Evolutionary conservation across 2,797 vertebrate genomes (phyloP), one percentile per base, ranked within the genome.

Genomic region (Coendou prehensilis): DNA sequence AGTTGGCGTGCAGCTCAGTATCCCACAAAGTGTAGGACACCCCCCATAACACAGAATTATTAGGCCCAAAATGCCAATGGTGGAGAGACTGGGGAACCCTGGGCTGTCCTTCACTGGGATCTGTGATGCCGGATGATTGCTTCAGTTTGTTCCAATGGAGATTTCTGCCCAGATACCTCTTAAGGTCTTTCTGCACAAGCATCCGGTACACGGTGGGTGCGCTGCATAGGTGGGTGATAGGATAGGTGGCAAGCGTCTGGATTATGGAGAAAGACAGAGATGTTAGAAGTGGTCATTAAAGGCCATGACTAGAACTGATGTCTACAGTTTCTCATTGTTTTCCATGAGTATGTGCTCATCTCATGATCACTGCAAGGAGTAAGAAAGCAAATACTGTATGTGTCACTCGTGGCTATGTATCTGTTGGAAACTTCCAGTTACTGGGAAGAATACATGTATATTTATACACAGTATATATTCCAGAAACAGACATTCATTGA

Each of bases 191-290:
- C 83, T 99, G 98, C 45, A 99, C 98, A 33, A 99, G 97, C 98
- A 99, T 98, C 41, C 98, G 96, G 96, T 98, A 99, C 45, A 97
- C 98, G 2, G 99, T 98, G 4, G 99, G 98, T 30, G 98, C 85
- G 0, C 98, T 98, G 98, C 99, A 99, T 96, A 99, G 96, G 26
- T 98, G 98, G 0, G 98, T 99, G 94, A 99, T 98, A 67, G 99
- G 99, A n/a, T 98, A 99, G 3, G 71, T 98, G 89, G 97, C 98
- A 20, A 99, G 98, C 0, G 98, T 98, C 99, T 99, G 94, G 45
- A 76, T 69, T 87, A 56, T 7, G 47, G 78, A 92, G 59, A 89
- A 57, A 94, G 79, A 96, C 59, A 69, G 75, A 82, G 15, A 90
- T 82, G 28, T 87, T 52, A 96, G 87, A 85, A 88, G 9, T 54